Base-by-base conservation (phyloP, 2,888 invertebrate species). In the Pterobdella sp. region DNA sequence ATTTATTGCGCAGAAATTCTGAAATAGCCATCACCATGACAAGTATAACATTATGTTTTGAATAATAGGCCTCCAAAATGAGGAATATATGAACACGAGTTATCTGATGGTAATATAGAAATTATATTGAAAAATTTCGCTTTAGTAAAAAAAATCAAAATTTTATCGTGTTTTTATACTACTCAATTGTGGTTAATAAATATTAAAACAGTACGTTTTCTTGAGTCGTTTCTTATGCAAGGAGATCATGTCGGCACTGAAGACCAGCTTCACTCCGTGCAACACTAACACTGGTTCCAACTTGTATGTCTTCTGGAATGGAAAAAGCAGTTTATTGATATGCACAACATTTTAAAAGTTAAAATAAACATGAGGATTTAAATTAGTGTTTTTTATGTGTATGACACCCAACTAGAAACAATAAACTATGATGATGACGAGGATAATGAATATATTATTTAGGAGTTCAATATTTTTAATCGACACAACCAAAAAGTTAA, bases 191-290 rank as follows among this genome's bases (percentile, higher is more conserved):
- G n/a, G n/a, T n/a, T n/a, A n/a, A n/a, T n/a, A n/a, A n/a, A n/a
- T n/a, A n/a, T n/a, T n/a, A n/a, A n/a, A n/a, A n/a, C n/a, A n/a
- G n/a, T n/a, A 83, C 83, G 79, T 77, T 66, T 81, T 80, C 29
- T 80, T 76, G 22, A 83, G 78, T 73, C 83, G 78, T 74, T 83
- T 84, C 49, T 73, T 76, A 75, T 84, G 84, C 0, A 60, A 29
- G 18, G 78, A 79, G 22, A 83, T 82, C 80, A 84, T 81, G 71
- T 83, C 80, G 1, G 82, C 81, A 74, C 83, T 80, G 78, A 81
- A 84, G 31, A 84, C 77, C 77, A 83, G 82, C 78, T 82, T 83
- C 22, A 81, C 80, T 31, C 83, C 84, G 67, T 81, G 81, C 1
- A 83, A 80, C 14, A 84, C 80, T 76, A 81, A 81, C 18, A 79